Evolutionary conservation across 2,888 invertebrate species (phyloP).

Genomic region (Dynastes hyllus): DNA sequence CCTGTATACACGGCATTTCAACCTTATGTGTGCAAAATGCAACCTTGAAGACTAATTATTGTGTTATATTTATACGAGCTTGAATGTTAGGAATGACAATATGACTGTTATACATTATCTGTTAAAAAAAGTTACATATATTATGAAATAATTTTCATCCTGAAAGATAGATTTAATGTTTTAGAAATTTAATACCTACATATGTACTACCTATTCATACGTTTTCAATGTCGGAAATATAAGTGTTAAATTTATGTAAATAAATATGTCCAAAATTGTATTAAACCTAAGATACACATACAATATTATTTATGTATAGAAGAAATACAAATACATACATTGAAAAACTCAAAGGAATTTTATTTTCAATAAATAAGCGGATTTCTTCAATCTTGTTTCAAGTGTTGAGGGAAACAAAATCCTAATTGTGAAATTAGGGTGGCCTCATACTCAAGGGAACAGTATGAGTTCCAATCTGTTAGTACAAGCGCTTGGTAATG

Average conservation of each 20-base stretch:
- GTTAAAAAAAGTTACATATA: conserved; percentile 30
- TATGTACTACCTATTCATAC: conserved; percentile 10
- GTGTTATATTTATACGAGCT: conserved; percentile 49
- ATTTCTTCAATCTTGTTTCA: too few species aligned
- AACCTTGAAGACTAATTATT: conserved; percentile 51
- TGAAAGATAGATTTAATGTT: conserved; percentile 37
- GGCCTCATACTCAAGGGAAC: too few species aligned
- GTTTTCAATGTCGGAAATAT: conserved; percentile 39
- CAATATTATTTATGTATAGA: conserved; percentile 52
- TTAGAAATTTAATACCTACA: conserved; percentile 46
- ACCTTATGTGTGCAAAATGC: conserved; percentile 37
- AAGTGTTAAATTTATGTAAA: conserved; percentile 48
- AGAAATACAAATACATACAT: conserved; percentile 52
- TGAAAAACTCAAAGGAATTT: not conserved
- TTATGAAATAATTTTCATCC: conserved; percentile 20
- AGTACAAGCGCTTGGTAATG: too few species aligned
- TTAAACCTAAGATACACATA: conserved; percentile 45
- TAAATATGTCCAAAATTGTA: conserved; percentile 51
- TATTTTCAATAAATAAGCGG: too few species aligned
- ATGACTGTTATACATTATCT: conserved; percentile 39
- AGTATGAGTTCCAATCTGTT: too few species aligned
- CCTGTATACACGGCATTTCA: conserved; percentile 26
- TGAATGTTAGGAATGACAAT: conserved; percentile 53
- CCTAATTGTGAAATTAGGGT: too few species aligned
- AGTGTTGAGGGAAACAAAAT: too few species aligned